Base-by-base conservation (phyloP, 2,113 vertebrate species). In the Xiphorhynchus elegans region DNA sequence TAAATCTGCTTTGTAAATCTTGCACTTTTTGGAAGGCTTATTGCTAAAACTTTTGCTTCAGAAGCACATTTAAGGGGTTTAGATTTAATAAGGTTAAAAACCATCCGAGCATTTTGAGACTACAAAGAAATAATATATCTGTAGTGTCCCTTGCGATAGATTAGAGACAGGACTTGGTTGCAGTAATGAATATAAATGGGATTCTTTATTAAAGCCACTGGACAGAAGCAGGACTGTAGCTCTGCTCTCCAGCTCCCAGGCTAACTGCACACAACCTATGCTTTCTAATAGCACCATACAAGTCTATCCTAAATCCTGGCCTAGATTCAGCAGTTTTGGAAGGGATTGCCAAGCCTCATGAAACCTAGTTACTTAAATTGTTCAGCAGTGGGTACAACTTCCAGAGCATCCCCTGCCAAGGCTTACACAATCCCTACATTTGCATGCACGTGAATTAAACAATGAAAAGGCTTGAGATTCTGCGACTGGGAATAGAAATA, bases 21-120 rank as follows among this genome's bases (percentile, higher is more conserved):
- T 78, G 69, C 56, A 79, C 53, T 91, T 96, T 92, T 92, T 35
- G 73, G 73, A 77, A 92, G 89, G 83, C 66, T 95, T 93, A 96
- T 73, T 89, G 95, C 77, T 93, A 84, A 69, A 97, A 95, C 83
- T 96, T 96, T 94, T 96, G 75, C 87, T 96, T 95, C 88, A 90
- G 91, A 91, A 96, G 79, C 87, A 96, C 73, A 96, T 95, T 95
- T 95, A 88, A 83, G 69, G 60, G 64, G 39, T 56, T 96, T 91
- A 93, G 68, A 85, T 94, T 94, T 96, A 96, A 94, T 90, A 94
- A 96, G 84, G 91, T 95, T 95, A 95, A 97, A 94, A 96, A 93
- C 77, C 93, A 84, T 59, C 77, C 94, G 93, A 97, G 92, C n/a
- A 77, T 85, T 96, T 91, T 91, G 72, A 84, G 84, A 95, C 93